Evolutionary conservation across 2,797 vertebrate species (phyloP).

Genomic region (Sternotherus odoratus): DNA sequence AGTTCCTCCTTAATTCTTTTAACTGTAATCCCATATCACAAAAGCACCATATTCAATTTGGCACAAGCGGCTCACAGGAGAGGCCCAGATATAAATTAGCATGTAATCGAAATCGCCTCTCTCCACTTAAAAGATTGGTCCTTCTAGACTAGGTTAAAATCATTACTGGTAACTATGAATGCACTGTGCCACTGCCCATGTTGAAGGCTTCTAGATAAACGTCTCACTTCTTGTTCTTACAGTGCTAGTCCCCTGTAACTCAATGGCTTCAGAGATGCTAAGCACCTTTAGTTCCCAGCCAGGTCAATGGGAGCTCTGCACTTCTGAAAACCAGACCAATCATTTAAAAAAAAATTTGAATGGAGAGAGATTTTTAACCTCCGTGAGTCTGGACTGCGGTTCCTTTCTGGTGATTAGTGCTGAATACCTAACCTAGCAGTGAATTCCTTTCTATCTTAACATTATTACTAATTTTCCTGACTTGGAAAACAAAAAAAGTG

Average conservation of each 20-base stretch:
- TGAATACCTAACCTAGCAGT: background rate
- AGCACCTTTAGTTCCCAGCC: background rate
- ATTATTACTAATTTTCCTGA: background rate
- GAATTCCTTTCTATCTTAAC: background rate
- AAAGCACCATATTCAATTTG: constrained; percentile 45
- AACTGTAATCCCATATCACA: constrained; percentile 52
- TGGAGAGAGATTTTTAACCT: background rate
- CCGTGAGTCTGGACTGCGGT: background rate
- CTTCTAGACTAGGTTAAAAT: background rate
- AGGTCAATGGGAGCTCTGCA: background rate
- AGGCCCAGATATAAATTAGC: constrained; percentile 40
- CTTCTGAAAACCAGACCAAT: background rate
- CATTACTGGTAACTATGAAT: background rate
- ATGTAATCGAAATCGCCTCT: constrained; percentile 42
- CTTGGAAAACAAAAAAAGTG: background rate
- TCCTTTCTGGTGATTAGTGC: background rate
- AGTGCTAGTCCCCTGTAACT: fast-evolving
- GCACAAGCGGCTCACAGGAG: constrained; percentile 30
- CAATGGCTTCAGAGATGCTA: background rate
- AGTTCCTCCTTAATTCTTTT: constrained; percentile 50
- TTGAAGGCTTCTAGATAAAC: background rate
- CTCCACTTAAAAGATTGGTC: background rate
- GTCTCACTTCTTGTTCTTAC: background rate
- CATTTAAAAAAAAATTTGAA: background rate
- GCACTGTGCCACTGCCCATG: background rate